Evolutionary conservation across 2,113 vertebrate species (phyloP), one percentile per base, ranked within the genome.

Genomic region (Antidorcas marsupialis): DNA sequence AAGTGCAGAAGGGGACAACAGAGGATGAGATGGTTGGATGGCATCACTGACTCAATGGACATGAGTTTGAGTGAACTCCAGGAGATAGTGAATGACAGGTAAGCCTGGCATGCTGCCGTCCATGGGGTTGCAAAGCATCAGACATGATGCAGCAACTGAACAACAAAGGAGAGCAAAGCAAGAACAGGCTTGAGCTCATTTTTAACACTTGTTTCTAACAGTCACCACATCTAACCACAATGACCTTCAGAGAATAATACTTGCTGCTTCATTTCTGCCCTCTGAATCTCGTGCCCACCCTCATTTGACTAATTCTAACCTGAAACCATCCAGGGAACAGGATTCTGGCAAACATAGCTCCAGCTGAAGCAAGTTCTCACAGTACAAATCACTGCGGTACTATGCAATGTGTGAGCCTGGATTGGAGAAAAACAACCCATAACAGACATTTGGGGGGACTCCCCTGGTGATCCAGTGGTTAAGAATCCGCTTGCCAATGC

Each of bases 161-260:
- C 36, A 76, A 43, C 23, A 43, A 76, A 76, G 36, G 43, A 25
- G 45, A 94, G 59, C n/a, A 82, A 64, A 81, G 60, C 57, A 79
- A 92, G 83, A 36, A 85, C 27, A 78, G 47, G 15, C 39, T 84
- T 33, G 64, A 87, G 36, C 57, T 87, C 43, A 39, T 79, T 43
- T 33, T 23, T 6, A 33, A 74, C n/a, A n/a, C 6, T 6, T 13
- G 39, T 71, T 55, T 57, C 33, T 50, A 91, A 9, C 57, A 89
- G 84, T 88, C 64, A 76, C 86, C 16, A 11, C 30, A 2, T 83
- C 92, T 91, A 82, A 93, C 92, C 55, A 89, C 57, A 53, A 1
- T 30, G 78, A 97, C 78, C 94, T 96, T 96, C 78, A 87, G 89
- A 43, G 64, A 92, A n/a, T 43, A 76, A 71, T 47, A 36, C 71